Percentiles rank a stretch among this genome's conserved stretches.
These are phyloP conservation scores for Allophyes oxyacanthae DNA, from an alignment of 2,888 invertebrate species.

Conservation along the genomic window DNA sequence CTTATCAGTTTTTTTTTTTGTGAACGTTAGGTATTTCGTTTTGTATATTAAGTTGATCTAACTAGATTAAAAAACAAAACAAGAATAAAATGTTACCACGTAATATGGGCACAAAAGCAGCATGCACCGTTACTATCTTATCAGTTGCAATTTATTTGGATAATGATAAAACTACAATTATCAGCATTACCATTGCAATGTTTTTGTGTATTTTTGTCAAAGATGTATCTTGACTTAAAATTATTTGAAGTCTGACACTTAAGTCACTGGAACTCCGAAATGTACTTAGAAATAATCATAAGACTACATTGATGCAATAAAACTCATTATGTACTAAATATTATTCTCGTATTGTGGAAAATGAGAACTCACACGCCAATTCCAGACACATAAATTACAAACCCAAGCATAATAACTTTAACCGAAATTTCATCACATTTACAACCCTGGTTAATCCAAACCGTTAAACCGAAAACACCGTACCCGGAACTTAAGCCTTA, in stretches of 20 bases:
- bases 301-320: too few species aligned
- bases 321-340: slow-evolving; percentile 3
- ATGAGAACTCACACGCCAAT: slow-evolving; percentile 22
- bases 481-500: slow-evolving; percentile 57
- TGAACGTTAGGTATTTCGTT: slow-evolving; percentile 40
- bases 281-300: too few species aligned
- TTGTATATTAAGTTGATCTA: slow-evolving; percentile 3
- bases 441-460: slow-evolving; percentile 50
- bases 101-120: slow-evolving; percentile 12
- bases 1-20: slow-evolving; percentile 57
- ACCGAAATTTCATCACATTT: slow-evolving; percentile 53
- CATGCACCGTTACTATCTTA: slow-evolving; percentile 31
- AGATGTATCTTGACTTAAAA: slow-evolving; percentile 1
- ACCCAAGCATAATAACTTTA: slow-evolving; percentile 41
- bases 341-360: neutral
- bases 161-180: slow-evolving; percentile 28
- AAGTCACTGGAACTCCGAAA: too few species aligned
- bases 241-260: neutral
- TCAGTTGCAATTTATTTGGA: slow-evolving; percentile 36
- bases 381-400: slow-evolving; percentile 38
- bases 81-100: slow-evolving; percentile 3
- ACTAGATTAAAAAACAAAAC: slow-evolving; percentile 5
- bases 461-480: slow-evolving; percentile 53
- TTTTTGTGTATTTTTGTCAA: slow-evolving; percentile 7
- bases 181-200: slow-evolving; percentile 19